A percentile compares a stretch with the other conserved stretches of the same genome.
phyloP scores from a whole-genome alignment of 2,888 invertebrate genomes.

The Diplazon laetatorius region DNA sequence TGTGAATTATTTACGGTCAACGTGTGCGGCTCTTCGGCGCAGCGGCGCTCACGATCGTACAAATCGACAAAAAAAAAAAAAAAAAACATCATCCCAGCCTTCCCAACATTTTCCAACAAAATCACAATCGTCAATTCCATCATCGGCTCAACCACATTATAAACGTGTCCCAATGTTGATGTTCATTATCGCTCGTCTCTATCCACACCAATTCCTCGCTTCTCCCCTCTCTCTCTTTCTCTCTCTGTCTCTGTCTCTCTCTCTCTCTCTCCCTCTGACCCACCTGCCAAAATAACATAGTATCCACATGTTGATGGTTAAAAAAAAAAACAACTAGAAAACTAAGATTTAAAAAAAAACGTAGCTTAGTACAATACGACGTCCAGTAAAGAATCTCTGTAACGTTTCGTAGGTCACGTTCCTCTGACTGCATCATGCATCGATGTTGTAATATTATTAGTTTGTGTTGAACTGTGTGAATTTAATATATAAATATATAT shows the following conservation, averaged over 20 bases:
- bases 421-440: slow-evolving; percentile 43
- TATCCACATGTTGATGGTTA: slow-evolving; percentile 38
- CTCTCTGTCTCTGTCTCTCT: slow-evolving; percentile 1
- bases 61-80: slow-evolving; percentile 33
- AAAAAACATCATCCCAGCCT: not conserved
- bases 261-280: not conserved
- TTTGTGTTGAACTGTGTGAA: not conserved
- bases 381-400: slow-evolving; percentile 30
- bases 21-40: slow-evolving; percentile 53
- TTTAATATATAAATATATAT: not conserved
- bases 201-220: not conserved
- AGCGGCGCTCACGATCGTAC: slow-evolving; percentile 48
- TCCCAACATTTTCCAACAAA: not conserved
- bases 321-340: slow-evolving; percentile 12
- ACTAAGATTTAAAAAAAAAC: slow-evolving; percentile 3
- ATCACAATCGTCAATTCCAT: slow-evolving; percentile 18
- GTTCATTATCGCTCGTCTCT: not conserved
- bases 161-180: slow-evolving; percentile 17
- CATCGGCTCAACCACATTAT: slow-evolving; percentile 25
- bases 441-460: slow-evolving; percentile 36
- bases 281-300: slow-evolving; percentile 28
- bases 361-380: slow-evolving; percentile 17
- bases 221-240: not conserved
- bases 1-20: slow-evolving; percentile 19
- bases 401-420: slow-evolving; percentile 16